Conservation (phyloP, 2,888 invertebrate genomes). For the Rotaria magnacalcarata region DNA sequence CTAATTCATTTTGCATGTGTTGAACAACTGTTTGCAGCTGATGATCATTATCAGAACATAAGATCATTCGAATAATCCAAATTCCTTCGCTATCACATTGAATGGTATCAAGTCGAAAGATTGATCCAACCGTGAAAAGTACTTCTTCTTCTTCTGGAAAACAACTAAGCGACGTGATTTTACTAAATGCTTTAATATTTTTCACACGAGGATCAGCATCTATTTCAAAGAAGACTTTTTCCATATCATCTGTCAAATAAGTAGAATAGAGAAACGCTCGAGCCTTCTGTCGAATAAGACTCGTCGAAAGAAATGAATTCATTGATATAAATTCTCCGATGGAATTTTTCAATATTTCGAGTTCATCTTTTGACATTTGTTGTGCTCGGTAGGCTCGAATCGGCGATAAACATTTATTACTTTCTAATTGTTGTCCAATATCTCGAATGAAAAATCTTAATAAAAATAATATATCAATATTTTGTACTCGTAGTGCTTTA, state of each 20-base stretch:
- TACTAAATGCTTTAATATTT: neutral
- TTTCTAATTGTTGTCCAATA: neutral
- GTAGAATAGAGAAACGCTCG: too few species aligned
- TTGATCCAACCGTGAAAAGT: neutral
- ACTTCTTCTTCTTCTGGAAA: neutral
- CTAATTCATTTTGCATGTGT: neutral
- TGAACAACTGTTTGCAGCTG: neutral
- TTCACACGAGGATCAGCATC: neutral
- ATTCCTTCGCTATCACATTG: neutral
- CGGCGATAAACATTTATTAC: neutral
- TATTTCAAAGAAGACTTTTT: neutral
- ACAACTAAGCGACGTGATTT: neutral
- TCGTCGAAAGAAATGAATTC: neutral
- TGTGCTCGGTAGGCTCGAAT: neutral
- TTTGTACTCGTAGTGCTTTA: neutral
- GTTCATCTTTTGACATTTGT: neutral
- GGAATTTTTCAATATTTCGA: neutral
- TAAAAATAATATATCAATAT: neutral
- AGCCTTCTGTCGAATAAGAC: too few species aligned
- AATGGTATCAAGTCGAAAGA: neutral
- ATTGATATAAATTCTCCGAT: neutral
- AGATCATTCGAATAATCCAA: neutral
- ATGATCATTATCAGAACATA: neutral
- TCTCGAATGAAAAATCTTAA: neutral
- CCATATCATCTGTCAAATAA: neutral